Evolutionary conservation across 2,797 vertebrate species (phyloP).

Genomic region (Darevskia mixta): DNA sequence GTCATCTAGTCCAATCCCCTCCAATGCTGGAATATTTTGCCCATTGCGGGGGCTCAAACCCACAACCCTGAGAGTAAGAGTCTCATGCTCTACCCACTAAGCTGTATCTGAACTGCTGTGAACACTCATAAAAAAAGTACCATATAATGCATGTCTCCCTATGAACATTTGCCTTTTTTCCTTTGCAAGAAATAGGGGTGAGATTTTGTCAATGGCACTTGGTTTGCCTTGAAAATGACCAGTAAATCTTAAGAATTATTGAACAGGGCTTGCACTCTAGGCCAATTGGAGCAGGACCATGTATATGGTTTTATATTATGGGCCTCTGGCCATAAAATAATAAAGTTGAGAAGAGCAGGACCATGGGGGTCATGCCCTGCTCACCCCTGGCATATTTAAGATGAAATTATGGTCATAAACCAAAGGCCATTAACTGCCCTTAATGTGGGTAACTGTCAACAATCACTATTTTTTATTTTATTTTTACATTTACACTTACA

Average conservation of each 20-base stretch:
- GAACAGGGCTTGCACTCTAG: too few relatives aligned
- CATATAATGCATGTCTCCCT: too few relatives aligned
- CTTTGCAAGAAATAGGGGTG: background rate
- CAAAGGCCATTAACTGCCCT: background rate
- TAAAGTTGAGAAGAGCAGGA: too few relatives aligned
- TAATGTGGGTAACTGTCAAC: background rate
- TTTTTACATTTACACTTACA: background rate
- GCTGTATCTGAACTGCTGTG: background rate
- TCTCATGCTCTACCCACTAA: background rate
- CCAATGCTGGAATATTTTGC: too few relatives aligned
- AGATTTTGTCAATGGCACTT: background rate
- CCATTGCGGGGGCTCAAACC: background rate
- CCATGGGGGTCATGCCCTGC: too few relatives aligned
- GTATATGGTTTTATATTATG: too few relatives aligned
- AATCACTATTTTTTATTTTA: background rate
- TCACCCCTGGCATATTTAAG: too few relatives aligned
- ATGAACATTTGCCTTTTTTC: background rate
- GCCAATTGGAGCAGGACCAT: too few relatives aligned
- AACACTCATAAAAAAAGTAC: background rate
- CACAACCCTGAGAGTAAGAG: background rate
- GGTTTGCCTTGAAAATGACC: background rate
- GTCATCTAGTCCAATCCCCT: too few relatives aligned
- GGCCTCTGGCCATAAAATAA: too few relatives aligned
- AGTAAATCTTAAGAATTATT: background rate
- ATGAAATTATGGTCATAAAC: background rate